phyloP scores from a whole-genome alignment of 1,140 invertebrate species.

The Cydia splendana region DNA sequence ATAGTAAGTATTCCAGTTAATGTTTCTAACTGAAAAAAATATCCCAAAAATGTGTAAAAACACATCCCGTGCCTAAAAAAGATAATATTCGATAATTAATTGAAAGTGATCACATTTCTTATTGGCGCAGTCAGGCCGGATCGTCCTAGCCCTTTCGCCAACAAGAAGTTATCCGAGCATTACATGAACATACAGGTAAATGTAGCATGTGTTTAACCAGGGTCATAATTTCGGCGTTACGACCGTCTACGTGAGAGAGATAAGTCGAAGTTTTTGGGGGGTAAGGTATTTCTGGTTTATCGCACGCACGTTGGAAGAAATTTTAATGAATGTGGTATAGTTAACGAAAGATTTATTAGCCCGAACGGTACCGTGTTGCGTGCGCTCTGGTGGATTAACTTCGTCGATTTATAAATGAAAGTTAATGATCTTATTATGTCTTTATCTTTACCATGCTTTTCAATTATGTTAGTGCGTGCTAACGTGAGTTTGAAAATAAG shows the following conservation, averaged over 20 bases:
- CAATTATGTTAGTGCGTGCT: conserved; percentile 30
- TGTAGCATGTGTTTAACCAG: conserved; percentile 78
- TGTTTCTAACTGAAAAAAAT: no score
- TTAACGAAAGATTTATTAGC: conserved; percentile 55
- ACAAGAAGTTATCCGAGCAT: conserved; percentile 70
- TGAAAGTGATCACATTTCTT: conserved; percentile 14
- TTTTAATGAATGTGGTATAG: conserved; percentile 67
- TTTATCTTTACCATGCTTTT: conserved; percentile 26
- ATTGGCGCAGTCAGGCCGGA: conserved; percentile 27
- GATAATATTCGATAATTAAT: not conserved
- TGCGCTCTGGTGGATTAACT: conserved; percentile 38
- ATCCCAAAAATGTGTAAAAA: not conserved
- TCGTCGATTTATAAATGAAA: conserved; percentile 37
- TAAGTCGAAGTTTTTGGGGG: conserved; percentile 72
- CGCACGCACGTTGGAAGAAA: conserved; percentile 71
- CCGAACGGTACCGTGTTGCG: conserved; percentile 38
- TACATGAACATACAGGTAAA: conserved; percentile 74
- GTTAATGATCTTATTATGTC: conserved; percentile 38
- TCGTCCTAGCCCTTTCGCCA: conserved; percentile 50
- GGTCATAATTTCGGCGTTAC: conserved; percentile 72
- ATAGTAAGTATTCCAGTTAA: no score
- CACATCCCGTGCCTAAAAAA: conserved; percentile 1
- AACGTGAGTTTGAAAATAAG: not conserved
- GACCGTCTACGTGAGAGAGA: conserved; percentile 74
- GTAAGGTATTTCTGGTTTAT: conserved; percentile 68